A percentile compares a stretch with the other conserved stretches of the same genome.
These are phyloP conservation scores for Aramus guarauna DNA, from an alignment of 2,113 vertebrate genomes.

Conservation along the genomic window DNA sequence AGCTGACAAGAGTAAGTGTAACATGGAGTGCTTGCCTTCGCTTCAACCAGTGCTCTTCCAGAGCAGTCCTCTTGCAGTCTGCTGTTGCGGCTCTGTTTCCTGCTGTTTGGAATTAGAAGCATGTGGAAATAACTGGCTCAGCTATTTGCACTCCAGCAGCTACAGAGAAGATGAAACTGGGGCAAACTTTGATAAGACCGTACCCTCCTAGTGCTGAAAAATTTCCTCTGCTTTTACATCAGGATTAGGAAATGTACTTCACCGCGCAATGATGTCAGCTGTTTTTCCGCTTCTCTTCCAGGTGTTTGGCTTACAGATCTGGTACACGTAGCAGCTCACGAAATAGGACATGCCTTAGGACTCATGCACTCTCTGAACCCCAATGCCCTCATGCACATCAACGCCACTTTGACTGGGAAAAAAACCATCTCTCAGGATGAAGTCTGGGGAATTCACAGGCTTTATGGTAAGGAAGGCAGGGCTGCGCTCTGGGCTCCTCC, in stretches of 20 bases:
- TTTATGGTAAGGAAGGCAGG: slow-evolving; percentile 80
- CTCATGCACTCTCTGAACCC: slow-evolving; percentile 94
- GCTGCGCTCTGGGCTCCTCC: background rate
- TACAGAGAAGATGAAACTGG: background rate
- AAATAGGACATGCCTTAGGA: slow-evolving; percentile 92
- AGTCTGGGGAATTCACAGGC: slow-evolving; percentile 92
- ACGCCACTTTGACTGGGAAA: slow-evolving; percentile 90
- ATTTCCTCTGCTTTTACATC: background rate
- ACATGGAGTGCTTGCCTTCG: background rate
- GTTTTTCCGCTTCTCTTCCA: background rate
- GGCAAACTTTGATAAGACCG: fast-evolving
- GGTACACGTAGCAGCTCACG: slow-evolving; percentile 93
- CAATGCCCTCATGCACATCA: slow-evolving; percentile 93
- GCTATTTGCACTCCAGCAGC: background rate
- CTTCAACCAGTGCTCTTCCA: fast-evolving
- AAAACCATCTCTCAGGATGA: slow-evolving; percentile 92
- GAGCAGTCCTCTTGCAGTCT: background rate
- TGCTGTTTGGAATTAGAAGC: background rate
- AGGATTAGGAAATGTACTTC: background rate
- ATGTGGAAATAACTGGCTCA: background rate
- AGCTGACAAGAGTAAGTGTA: background rate
- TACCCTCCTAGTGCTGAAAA: background rate
- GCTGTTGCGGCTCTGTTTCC: background rate
- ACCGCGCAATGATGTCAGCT: fast-evolving
- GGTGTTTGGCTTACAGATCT: slow-evolving; percentile 96